These are phyloP conservation scores for Lasiurus cinereus DNA, from an alignment of 2,113 vertebrate genomes.

Conservation along the genomic window DNA sequence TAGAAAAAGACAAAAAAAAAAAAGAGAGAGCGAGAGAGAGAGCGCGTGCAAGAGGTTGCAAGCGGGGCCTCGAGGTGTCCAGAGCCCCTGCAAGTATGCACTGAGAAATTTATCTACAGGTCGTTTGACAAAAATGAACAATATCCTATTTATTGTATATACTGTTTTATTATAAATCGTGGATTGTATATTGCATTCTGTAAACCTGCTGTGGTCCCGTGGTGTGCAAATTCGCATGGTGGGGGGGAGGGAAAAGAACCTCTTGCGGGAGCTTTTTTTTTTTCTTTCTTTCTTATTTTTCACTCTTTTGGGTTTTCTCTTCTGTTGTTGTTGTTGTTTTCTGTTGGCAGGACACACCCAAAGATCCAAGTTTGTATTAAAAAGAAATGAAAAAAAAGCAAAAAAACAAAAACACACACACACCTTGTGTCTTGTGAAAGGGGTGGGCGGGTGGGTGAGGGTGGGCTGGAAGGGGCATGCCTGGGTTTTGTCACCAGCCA, in stretches of 20 bases:
- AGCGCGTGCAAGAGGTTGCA: constrained; percentile 81
- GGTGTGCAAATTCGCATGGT: constrained; percentile 90
- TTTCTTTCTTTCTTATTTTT: constrained; percentile 75
- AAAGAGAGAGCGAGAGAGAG: constrained; percentile 77
- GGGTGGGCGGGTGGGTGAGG: constrained; percentile 46
- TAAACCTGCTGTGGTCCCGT: constrained; percentile 91
- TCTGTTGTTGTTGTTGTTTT: constrained; percentile 86
- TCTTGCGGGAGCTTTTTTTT: constrained; percentile 83
- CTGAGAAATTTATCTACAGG: constrained; percentile 90
- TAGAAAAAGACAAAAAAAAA: constrained; percentile 84
- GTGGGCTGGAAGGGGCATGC: neutral
- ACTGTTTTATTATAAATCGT: constrained; percentile 92
- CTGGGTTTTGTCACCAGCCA: constrained; percentile 57
- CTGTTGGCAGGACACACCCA: constrained; percentile 88
- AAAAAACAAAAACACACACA: constrained; percentile 53
- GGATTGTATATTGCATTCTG: constrained; percentile 92
- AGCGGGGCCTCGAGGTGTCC: constrained; percentile 82
- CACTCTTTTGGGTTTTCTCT: constrained; percentile 84
- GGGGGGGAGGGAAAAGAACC: constrained; percentile 81
- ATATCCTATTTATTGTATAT: constrained; percentile 92
- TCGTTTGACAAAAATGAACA: constrained; percentile 86
- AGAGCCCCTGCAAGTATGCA: constrained; percentile 87
- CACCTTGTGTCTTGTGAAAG: constrained; percentile 77
- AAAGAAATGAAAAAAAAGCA: constrained; percentile 83
- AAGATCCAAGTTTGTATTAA: constrained; percentile 88